Evolutionary conservation across 2,113 vertebrate species (phyloP), one percentile per base, ranked within the genome.

Genomic region (Antechinus flavipes): DNA sequence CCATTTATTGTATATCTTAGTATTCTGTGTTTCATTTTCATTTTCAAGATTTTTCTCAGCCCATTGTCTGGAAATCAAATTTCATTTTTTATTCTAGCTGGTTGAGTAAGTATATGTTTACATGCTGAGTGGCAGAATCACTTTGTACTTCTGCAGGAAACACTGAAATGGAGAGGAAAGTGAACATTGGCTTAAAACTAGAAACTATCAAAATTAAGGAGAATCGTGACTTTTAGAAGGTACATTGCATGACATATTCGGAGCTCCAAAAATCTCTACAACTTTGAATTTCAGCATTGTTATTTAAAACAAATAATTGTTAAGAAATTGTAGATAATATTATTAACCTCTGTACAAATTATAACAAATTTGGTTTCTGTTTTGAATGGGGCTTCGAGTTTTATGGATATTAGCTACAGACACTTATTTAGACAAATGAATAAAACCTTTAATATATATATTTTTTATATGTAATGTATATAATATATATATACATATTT

Each of bases 21-120:
- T 58, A 58, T 94, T 94, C 24, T 96, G 6, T 23, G 76, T 95
- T 94, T 93, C 35, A 58, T 27, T 93, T 96, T 95, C 93, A 90
- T 91, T 92, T 91, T 96, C 94, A 93, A 76, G 93, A 92, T 5
- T 91, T 54, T 58, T 90, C 93, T 11, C 24, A 46, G 95, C 95
- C 90, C 94, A 11, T 96, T 96, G 84, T 42, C 50, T 93, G 54
- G 58, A 93, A 97, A 68, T 76, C 19, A 90, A 56, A 49, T 12
- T 26, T 94, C 92, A 2, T 89, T 93, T 95, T 50, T 23, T 24
- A 52, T 19, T 22, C 19, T 84, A 84, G n/a, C 9, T 94, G 35
- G 1, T 92, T 76, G 89, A 93, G 90, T 92, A 53, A 93, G 5
- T 93, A 68, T 93, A 53, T 94, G 2, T 95, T 2, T 92, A 8